Evolutionary conservation across 2,797 vertebrate genomes (phyloP).

Genomic region (Philypnodon macrostomus): DNA sequence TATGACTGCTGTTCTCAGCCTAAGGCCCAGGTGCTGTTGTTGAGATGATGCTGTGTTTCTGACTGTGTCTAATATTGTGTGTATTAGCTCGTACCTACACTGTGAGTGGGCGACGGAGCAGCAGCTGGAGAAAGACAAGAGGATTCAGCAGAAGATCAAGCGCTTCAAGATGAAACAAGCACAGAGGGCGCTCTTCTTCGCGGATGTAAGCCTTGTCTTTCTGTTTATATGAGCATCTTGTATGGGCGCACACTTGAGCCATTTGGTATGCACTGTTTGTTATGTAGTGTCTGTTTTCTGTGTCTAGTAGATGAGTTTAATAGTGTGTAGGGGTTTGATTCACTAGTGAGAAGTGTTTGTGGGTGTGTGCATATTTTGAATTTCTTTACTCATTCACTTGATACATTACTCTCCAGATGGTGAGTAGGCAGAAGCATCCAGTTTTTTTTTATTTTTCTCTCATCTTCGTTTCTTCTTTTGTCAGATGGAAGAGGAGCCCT

Average conservation of each 20-base stretch:
- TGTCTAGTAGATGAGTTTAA: conserved; percentile 10
- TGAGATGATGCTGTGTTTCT: conserved; percentile 21
- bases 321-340: conserved; percentile 6
- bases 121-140: conserved; percentile 97
- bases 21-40: conserved; percentile 18
- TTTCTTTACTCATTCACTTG: conserved; percentile 32
- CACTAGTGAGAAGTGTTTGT: conserved; percentile 18
- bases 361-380: conserved; percentile 58
- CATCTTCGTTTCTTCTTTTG: conserved; percentile 17
- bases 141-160: conserved; percentile 99
- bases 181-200: conserved; percentile 97
- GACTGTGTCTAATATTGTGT: conserved; percentile 15
- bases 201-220: conserved; percentile 83
- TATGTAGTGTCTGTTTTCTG: too few relatives aligned
- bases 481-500: conserved; percentile 97
- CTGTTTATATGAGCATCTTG: conserved; percentile 11
- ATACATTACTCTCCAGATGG: conserved; percentile 63
- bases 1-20: conserved; percentile 14
- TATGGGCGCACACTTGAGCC: conserved; percentile 1
- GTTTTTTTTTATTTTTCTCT: conserved; percentile 19
- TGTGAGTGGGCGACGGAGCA: conserved; percentile 99
- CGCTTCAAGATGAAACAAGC: conserved; percentile 98
- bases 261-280: conserved; percentile 16
- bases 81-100: conserved; percentile 92
- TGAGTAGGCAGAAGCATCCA: conserved; percentile 52